Evolutionary conservation across 2,888 invertebrate species (phyloP), one percentile per base, ranked within the genome.

Genomic region (Cheilosia urbana): DNA sequence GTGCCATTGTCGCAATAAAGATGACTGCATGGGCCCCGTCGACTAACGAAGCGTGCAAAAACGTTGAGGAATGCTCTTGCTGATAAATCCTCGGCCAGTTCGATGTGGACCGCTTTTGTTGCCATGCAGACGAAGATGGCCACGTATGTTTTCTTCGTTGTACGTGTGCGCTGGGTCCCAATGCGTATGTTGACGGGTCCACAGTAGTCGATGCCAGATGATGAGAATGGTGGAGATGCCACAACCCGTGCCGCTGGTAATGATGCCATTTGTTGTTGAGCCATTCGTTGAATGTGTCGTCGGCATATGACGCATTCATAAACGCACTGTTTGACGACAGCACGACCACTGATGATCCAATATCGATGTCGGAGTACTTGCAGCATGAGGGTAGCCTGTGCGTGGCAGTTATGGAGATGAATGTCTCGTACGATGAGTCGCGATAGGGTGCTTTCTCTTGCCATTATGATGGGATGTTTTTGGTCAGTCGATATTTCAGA

Each of bases 61-160:
- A 34, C 51, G 34, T 60, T 60, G 13, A 62, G 9, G 24, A 77
- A 69, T 42, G 77, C 68, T 34, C 40, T n/a, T 2, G 77, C 49
- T 9, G 65, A 66, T 7, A 77, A 21, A 30, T 30, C 9, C 30
- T 30, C 30, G 2, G 45, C 69, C 55, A 69, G 30, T 4, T 71
- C 71, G 37, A 60, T 49, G 17, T 57, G 69, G 0, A 45, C 57
- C 45, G 69, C 57, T 19, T 57, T 69, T 9, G 45, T 69, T 69
- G 69, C 45, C 69, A 69, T 69, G 57, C 69, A 69, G 15, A 69
- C 57, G 57, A 57, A 69, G n/a, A 69, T 69, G 17, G 37, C 69
- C 27, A 40, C 55, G 27, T 40, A 55, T 55, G 68, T 68, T 27
- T 68, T 55, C 45, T 71, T 71, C 19, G 45, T 47, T 2, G 69